phyloP scores from a whole-genome alignment of 1,140 invertebrate genomes.

The Drosophila rhopaloa region DNA sequence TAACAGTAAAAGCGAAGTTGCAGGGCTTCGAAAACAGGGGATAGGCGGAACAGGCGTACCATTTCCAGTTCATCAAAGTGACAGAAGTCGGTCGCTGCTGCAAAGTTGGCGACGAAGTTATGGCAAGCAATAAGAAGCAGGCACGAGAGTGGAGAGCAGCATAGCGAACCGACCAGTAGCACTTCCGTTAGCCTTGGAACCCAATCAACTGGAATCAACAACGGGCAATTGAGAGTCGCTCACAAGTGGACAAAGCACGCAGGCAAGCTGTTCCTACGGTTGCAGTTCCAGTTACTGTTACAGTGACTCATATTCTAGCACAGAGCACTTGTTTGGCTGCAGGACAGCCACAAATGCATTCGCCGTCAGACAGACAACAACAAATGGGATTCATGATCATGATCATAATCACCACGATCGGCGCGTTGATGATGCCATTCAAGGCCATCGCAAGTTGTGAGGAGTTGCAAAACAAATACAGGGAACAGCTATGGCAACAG shows the following conservation, averaged over 20 bases:
- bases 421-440: constrained; percentile 54
- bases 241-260: constrained; percentile 33
- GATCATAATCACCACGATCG: constrained; percentile 32
- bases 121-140: background rate
- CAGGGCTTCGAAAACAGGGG: constrained; percentile 22
- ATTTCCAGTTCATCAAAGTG: constrained; percentile 63
- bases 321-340: constrained; percentile 38
- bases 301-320: constrained; percentile 41
- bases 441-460: constrained; percentile 52
- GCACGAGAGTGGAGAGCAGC: constrained; percentile 44
- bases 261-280: background rate
- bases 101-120: background rate
- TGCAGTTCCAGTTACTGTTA: background rate
- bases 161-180: constrained; percentile 17
- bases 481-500: constrained; percentile 2
- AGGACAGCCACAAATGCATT: constrained; percentile 5
- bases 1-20: constrained; percentile 27
- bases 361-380: constrained; percentile 14
- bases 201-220: constrained; percentile 61
- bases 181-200: constrained; percentile 80
- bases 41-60: background rate
- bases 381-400: constrained; percentile 27
- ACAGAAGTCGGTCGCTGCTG: constrained; percentile 48
- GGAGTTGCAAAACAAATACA: constrained; percentile 51
- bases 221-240: constrained; percentile 34